Percentiles rank a stretch among this genome's conserved stretches.
Evolutionary conservation across 2,113 vertebrate genomes (phyloP).

Genomic region (Nibea albiflora): DNA sequence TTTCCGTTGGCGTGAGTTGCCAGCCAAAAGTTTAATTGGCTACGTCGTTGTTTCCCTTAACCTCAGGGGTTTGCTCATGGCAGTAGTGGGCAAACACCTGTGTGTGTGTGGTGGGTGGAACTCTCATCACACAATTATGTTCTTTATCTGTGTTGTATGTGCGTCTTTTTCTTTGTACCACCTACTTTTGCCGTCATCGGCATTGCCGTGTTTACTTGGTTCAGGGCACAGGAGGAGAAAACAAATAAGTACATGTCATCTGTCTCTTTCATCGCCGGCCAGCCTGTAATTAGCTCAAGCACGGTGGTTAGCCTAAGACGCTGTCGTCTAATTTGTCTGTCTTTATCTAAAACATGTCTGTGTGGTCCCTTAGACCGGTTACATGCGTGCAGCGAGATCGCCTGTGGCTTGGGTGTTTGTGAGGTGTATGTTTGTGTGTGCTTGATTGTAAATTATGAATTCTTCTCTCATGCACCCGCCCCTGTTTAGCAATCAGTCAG

Average conservation of each 20-base stretch:
- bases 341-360: conserved; percentile 85
- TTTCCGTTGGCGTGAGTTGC: conserved; percentile 69
- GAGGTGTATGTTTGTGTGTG: conserved; percentile 70
- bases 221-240: conserved; percentile 66
- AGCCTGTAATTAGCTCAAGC: conserved; percentile 83
- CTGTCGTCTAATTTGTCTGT: conserved; percentile 87
- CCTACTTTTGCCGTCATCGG: conserved; percentile 54
- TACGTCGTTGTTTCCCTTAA: conserved; percentile 66
- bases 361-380: conserved; percentile 79
- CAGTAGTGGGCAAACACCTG: conserved; percentile 78
- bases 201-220: conserved; percentile 69
- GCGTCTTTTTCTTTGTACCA: conserved; percentile 40
- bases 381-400: conserved; percentile 64
- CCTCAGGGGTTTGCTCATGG: conserved; percentile 56
- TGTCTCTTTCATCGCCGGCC: conserved; percentile 80
- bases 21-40: conserved; percentile 65
- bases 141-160: conserved; percentile 26
- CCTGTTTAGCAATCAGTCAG: conserved; percentile 80
- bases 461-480: conserved; percentile 63
- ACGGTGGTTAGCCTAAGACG: conserved; percentile 80
- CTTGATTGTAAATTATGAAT: conserved; percentile 78
- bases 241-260: conserved; percentile 80
- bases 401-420: conserved; percentile 74
- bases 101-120: conserved; percentile 59
- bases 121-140: conserved; percentile 30